Evolutionary conservation across 2,888 invertebrate species (phyloP), one percentile per base, ranked within the genome.

Genomic region (Polymixis lichenea): DNA sequence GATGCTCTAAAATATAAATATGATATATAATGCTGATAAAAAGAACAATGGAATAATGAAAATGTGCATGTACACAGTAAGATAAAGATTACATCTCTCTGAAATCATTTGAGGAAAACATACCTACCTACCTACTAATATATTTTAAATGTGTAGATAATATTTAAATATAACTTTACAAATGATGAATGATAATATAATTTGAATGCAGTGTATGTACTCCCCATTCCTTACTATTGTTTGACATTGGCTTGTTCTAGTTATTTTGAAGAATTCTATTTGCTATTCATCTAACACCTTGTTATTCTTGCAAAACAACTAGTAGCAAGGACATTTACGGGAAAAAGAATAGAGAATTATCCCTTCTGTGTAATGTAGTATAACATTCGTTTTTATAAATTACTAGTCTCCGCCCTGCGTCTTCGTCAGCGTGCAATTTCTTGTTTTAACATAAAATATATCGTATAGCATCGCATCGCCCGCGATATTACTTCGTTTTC

Each of bases 171-270:
- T 72, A 53, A 46, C 55, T 53, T 19, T 46, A 69, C 60, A 55
- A 65, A 65, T 75, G 28, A 68, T 78, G 38, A n/a, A 78, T n/a
- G 56, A 78, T 78, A 78, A 58, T n/a, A 71, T n/a, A 25, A 72
- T 84, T 84, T 79, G 80, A 72, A 80, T 84, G 72, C 68, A 25
- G 56, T 49, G 61, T 46, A 51, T 58, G 22, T 69, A 49, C 19
- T 60, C 9, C 22, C 19, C 25, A 80, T 81, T 84, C 84, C 65
- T 51, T 65, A 84, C 53, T 72, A 69, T 72, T 72, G 64, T 78
- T 61, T 69, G 46, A 2, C 71, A 68, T 79, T 60, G 60, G 28
- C 15, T 43, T 38, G 65, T 81, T 61, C 46, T 65, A 81, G 58
- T 79, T 72, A 79, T 66, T 84, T 79, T 61, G 7, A 56, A 72